A percentile compares a stretch with the other conserved stretches of the same genome.
These are phyloP conservation scores for Nothocercus julius DNA, from an alignment of 2,113 vertebrate species.

Conservation along the genomic window DNA sequence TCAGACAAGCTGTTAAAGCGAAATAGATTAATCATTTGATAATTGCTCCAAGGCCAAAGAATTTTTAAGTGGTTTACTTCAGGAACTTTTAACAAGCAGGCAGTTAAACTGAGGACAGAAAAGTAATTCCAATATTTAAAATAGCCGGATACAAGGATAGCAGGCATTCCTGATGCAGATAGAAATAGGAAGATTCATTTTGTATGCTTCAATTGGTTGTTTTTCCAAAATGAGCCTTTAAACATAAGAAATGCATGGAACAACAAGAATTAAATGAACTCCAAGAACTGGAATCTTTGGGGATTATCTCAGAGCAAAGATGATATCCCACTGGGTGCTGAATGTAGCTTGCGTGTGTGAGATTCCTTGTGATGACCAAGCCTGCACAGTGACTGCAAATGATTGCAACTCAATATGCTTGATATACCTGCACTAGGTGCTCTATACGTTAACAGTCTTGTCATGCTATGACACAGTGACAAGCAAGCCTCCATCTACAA, in stretches of 20 bases:
- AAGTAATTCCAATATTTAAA: conserved; percentile 59
- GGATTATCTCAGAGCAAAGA: not conserved
- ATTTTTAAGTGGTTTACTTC: conserved; percentile 46
- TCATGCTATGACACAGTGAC: not conserved
- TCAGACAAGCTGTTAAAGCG: not conserved
- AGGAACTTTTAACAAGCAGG: conserved; percentile 48
- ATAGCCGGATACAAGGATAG: not conserved
- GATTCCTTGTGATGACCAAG: not conserved
- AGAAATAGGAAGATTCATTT: conserved; percentile 25
- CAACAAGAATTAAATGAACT: not conserved
- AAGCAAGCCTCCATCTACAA: not conserved
- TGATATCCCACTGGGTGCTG: not conserved
- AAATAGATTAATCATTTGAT: conserved; percentile 50
- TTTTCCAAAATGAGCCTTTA: not conserved
- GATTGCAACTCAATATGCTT: not conserved
- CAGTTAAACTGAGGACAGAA: conserved; percentile 46
- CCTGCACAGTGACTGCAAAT: not conserved
- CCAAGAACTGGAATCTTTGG: not conserved
- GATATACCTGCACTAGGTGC: not conserved
- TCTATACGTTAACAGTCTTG: not conserved
- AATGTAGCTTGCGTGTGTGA: not conserved
- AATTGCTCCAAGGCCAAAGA: conserved; percentile 44
- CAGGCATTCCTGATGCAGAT: conserved; percentile 28
- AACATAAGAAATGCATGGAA: not conserved
- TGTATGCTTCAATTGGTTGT: not conserved